Conservation (phyloP, 2,888 invertebrate genomes). For the Onchidella celtica region DNA sequence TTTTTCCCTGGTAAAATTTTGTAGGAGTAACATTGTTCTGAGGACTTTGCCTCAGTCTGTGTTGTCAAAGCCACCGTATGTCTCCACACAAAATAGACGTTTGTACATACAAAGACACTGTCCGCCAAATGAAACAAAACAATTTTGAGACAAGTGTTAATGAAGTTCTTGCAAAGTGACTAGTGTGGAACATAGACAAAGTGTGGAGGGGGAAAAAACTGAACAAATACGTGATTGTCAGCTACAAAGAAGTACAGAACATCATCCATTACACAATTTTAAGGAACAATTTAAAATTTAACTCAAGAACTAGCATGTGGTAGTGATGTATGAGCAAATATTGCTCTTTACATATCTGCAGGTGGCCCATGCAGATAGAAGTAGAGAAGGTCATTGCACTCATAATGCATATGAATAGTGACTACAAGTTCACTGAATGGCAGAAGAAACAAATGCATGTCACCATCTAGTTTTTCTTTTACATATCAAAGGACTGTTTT, state of each 20-base stretch:
- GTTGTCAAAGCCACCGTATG: background rate
- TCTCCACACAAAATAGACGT: conserved; percentile 22
- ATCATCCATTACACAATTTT: background rate
- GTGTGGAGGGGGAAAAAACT: background rate
- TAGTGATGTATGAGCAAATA: background rate
- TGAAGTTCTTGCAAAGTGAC: conserved; percentile 6
- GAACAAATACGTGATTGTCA: conserved; percentile 30
- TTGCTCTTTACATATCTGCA: background rate
- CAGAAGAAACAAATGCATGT: conserved; percentile 24
- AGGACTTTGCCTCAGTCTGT: background rate
- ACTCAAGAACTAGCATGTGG: too few species aligned
- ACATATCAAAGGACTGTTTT: too few species aligned
- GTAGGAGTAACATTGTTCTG: conserved; percentile 1
- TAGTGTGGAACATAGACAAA: conserved; percentile 10
- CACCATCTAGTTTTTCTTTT: background rate
- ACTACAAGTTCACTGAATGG: background rate
- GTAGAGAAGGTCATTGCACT: background rate
- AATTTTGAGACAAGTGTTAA: background rate
- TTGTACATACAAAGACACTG: conserved; percentile 29
- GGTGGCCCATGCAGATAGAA: background rate
- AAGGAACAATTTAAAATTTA: too few species aligned
- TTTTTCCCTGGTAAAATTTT: conserved; percentile 2
- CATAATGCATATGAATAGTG: background rate
- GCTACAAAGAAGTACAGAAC: background rate
- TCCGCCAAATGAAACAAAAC: conserved; percentile 16